phyloP scores from a whole-genome alignment of 2,113 vertebrate species.

The Cranoglanis bouderius region DNA sequence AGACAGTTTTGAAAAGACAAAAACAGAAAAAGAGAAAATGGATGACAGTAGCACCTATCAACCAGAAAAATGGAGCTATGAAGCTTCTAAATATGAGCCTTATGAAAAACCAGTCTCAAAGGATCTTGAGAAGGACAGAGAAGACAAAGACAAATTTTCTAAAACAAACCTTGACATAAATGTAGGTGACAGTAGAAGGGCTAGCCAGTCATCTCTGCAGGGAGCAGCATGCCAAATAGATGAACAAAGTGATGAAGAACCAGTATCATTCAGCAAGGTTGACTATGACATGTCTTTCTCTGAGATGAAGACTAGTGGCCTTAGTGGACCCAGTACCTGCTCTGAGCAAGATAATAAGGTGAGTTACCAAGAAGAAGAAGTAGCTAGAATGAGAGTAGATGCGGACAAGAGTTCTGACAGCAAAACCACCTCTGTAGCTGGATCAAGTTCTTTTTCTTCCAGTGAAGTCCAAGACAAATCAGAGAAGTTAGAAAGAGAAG shows the following conservation, averaged over 20 bases:
- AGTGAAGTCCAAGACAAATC: slow-evolving; percentile 69
- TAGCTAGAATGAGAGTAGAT: slow-evolving; percentile 77
- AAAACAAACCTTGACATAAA: slow-evolving; percentile 54
- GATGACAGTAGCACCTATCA: slow-evolving; percentile 43
- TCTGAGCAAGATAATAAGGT: slow-evolving; percentile 61
- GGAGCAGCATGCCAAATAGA: slow-evolving; percentile 64
- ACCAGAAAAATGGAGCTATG: slow-evolving; percentile 60
- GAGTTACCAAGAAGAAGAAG: slow-evolving; percentile 69
- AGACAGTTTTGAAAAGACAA: slow-evolving; percentile 17
- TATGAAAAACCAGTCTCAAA: slow-evolving; percentile 72
- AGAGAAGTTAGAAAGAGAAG: slow-evolving; percentile 69
- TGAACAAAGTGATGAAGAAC: slow-evolving; percentile 69
- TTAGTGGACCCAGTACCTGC: slow-evolving; percentile 62
- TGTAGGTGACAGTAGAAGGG: slow-evolving; percentile 68
- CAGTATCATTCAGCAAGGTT: slow-evolving; percentile 63
- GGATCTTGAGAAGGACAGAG: slow-evolving; percentile 55
- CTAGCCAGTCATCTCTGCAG: slow-evolving; percentile 58
- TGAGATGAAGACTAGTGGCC: slow-evolving; percentile 63
- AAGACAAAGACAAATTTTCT: slow-evolving; percentile 57
- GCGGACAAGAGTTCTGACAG: slow-evolving; percentile 83
- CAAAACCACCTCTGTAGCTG: slow-evolving; percentile 63
- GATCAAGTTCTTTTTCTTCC: slow-evolving; percentile 57
- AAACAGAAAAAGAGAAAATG: slow-evolving; percentile 50
- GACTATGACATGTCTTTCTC: slow-evolving; percentile 66
- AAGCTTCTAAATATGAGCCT: slow-evolving; percentile 72